Evolutionary conservation across 2,113 vertebrate species (phyloP), one percentile per base, ranked within the genome.

Genomic region (Carollia perspicillata): DNA sequence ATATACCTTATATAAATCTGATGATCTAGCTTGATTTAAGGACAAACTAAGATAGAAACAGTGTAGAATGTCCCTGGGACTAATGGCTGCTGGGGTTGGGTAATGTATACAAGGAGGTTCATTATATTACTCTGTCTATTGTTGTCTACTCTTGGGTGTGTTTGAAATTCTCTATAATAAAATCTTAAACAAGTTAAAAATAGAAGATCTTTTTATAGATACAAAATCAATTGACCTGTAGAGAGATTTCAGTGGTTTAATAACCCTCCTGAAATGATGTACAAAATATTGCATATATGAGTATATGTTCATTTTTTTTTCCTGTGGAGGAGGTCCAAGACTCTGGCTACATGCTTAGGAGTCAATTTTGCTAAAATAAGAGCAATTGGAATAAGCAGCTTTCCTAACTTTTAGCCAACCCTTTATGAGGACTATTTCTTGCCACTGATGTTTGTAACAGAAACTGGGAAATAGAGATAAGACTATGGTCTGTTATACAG

Each of bases 391-490:
- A 44, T 79, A 95, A 81, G 90, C 40, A 71, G 13, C 17, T 89
- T 86, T 78, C 37, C 51, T 96, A 90, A 68, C n/a, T 22, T 69
- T 77, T 83, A 93, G 14, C 42, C 30, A 94, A 33, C 4, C 11
- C 12, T 75, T 58, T 30, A 12, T 65, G 23, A 91, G 40, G 72
- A 91, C 94, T 96, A 93, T 58, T 85, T 96, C 79, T 96, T 93
- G 37, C 13, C 89, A 80, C 44, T 86, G 10, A 69, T 86, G 33
- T 83, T 95, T 86, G 84, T 53, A 77, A 80, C 72, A 49, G 72
- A 93, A 95, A 81, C 51, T 78, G 78, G 42, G 86, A 96, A 96
- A 77, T 44, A 81, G 53, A 90, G 37, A 84, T 94, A 90, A 97
- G 80, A n/a, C 26, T 84, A 33, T 77, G 58, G 69, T 95, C 74